Base-by-base conservation (phyloP, 2,113 vertebrate species). In the Xenopus borealis region DNA sequence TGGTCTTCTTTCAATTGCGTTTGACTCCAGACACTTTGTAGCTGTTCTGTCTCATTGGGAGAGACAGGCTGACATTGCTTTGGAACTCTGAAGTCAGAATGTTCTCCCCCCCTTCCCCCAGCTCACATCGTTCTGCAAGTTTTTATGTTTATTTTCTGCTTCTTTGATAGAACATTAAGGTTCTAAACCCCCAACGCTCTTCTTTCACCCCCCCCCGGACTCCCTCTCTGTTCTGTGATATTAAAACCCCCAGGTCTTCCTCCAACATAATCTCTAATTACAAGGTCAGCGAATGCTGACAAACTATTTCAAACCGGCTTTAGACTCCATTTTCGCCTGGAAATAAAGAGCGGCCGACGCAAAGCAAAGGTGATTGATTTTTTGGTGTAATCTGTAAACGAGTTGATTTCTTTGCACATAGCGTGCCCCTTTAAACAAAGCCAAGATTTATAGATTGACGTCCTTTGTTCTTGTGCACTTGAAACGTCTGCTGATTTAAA, bases 361-460 rank as follows among this genome's bases (percentile, higher is more conserved):
- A 27, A 18, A 55, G 30, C 68, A 58, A 18, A 10, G 61, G 64
- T 72, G 33, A 64, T 64, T 64, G 61, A 64, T 64, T 72, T 64
- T 27, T 52, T 12, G 14, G 17, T 40, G 33, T 55, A 16, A 10
- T 59, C 57, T 33, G 17, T 64, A 62, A 33, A 14, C 13, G 23
- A n/a, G 50, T 72, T 64, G 61, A 46, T 64, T 72, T 62, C 64
- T 72, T 46, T 64, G 63, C 55, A 30, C 20, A 19, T 52, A 62
- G 53, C 13, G 45, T 12, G 20, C 20, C 1, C 59, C 27, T 64
- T 33, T 55, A 55, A 33, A 20, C 33, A 46, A 63, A 72, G 61
- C 50, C 18, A 47, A 6, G 46, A 12, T 11, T 45, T 12, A 18
- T 18, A 47, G 70, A 63, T 18, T 47, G 44, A 1, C 12, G 53